Evolutionary conservation across 2,888 invertebrate genomes (phyloP).

Genomic region (Plebejus melissa): DNA sequence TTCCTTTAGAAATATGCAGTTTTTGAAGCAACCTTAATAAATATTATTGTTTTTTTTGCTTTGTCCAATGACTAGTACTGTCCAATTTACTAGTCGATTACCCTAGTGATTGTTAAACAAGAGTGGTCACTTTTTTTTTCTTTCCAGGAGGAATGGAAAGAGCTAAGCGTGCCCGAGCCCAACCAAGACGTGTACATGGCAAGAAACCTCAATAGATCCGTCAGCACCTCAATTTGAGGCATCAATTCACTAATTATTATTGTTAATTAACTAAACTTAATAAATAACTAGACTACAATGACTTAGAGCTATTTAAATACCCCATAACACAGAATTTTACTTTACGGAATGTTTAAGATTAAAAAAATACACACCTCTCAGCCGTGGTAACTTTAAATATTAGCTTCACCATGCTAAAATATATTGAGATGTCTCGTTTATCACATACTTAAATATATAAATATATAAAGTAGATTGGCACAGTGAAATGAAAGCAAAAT

Average conservation of each 20-base stretch:
- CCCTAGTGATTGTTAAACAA: background rate
- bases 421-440: background rate
- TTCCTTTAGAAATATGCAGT: too few species aligned
- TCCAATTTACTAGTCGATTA: too few species aligned
- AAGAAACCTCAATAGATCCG: constrained; percentile 37
- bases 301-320: constrained; percentile 19
- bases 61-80: too few species aligned
- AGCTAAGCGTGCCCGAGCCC: constrained; percentile 64
- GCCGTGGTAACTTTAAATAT: background rate
- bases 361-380: background rate
- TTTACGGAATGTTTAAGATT: constrained; percentile 14
- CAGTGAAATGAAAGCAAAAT: background rate
- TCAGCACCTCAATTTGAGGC: constrained; percentile 37
- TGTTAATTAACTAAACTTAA: constrained; percentile 26
- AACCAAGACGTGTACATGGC: constrained; percentile 36
- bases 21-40: too few species aligned
- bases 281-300: constrained; percentile 19
- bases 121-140: background rate
- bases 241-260: constrained; percentile 13
- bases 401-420: background rate
- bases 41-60: too few species aligned
- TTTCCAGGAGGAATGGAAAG: constrained; percentile 67
- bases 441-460: background rate
- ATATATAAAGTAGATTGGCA: background rate
- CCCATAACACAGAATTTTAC: constrained; percentile 3